phyloP scores from a whole-genome alignment of 2,113 vertebrate species.

The Scartelaos histophorus region DNA sequence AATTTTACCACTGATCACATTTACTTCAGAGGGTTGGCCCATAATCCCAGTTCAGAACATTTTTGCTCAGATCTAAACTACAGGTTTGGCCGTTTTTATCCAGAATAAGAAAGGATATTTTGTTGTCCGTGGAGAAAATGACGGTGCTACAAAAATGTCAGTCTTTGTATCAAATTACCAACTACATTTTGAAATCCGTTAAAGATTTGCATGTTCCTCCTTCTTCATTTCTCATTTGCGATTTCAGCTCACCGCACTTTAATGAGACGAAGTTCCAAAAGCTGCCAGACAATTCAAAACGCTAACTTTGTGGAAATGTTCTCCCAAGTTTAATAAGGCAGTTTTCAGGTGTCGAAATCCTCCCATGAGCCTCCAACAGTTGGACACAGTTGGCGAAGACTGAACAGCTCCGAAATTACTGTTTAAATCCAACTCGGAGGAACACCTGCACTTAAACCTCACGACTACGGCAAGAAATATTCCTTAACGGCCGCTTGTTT shows the following conservation, averaged over 20 bases:
- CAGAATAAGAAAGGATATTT: too few relatives aligned
- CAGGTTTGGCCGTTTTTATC: too few relatives aligned
- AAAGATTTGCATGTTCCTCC: neutral
- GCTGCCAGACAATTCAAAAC: neutral
- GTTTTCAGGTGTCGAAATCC: neutral
- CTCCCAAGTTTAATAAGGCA: conserved; percentile 1
- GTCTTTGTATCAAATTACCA: too few relatives aligned
- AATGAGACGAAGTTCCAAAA: neutral
- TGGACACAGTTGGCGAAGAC: neutral
- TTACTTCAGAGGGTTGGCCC: too few relatives aligned
- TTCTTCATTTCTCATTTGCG: neutral
- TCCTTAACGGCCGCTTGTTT: neutral
- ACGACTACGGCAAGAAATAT: neutral
- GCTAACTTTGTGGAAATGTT: neutral
- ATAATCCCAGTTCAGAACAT: too few relatives aligned
- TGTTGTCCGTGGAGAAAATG: too few relatives aligned
- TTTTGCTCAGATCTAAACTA: too few relatives aligned
- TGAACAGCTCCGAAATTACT: neutral
- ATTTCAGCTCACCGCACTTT: neutral
- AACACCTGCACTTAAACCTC: neutral
- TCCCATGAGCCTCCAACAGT: neutral
- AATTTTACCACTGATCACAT: too few relatives aligned
- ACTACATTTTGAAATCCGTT: neutral
- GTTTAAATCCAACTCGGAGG: neutral
- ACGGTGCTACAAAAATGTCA: too few relatives aligned